Evolutionary conservation across 2,888 invertebrate genomes (phyloP), one percentile per base, ranked within the genome.

Genomic region (Meandrusa payeni): DNA sequence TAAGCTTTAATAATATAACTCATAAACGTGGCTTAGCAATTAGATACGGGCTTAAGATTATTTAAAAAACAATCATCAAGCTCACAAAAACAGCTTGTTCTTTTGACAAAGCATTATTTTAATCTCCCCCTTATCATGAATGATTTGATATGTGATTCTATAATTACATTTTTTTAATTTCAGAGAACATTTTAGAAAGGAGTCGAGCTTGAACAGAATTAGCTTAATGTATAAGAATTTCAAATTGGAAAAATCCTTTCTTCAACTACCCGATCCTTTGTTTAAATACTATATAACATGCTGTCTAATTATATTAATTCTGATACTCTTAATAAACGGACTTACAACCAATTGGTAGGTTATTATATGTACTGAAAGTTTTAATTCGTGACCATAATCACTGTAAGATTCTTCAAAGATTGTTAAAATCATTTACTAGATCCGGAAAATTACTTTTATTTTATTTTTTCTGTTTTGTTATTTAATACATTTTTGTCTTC

Each of bases 181-280:
- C 76, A 94, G 94, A 52, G 93, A 93, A 65, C 92, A 92, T 89
- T 89, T 91, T 50, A 89, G 87, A 51, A 89, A 89, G 53, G 90
- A 72, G 76, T 90, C 63, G 80, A 93, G 69, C 82, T 89, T 82
- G 81, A 87, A 83, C 52, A 61, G 74, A 48, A 68, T 78, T 29
- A 77, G 89, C 90, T 19, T 78, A 91, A 53, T 86, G 80, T 85
- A 69, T 46, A 78, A 77, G 49, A 63, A 74, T 41, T 59, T 89
- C 81, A 52, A 89, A 90, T 55, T 89, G 76, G 97, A 97, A 75
- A 81, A 91, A 55, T 90, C 91, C 2, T 97, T 94, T 69, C 76
- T 95, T 33, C 78, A 90, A 36, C 91, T 94, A 54, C 91, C 93
- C 0, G 97, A 97, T 79, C 93, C 94, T 0, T 89, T 97, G 51